These are phyloP conservation scores for Idris sp. DNA, from an alignment of 1,140 invertebrate genomes.

Conservation along the genomic window DNA sequence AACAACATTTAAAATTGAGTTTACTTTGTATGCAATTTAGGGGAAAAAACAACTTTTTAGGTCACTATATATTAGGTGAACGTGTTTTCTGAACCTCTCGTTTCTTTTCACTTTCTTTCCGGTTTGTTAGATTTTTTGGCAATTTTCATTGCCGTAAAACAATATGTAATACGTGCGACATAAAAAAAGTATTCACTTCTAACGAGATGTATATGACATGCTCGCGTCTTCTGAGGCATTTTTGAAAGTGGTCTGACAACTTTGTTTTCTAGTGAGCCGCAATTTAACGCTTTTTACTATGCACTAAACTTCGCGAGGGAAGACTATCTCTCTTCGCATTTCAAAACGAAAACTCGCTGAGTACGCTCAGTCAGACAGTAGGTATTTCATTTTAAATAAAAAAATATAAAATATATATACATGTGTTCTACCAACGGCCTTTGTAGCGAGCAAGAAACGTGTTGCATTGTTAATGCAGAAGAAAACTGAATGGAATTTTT, in stretches of 20 bases:
- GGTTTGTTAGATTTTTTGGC: constrained; percentile 9
- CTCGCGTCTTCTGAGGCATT: constrained; percentile 47
- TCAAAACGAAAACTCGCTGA: constrained; percentile 25
- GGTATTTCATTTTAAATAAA: constrained; percentile 10
- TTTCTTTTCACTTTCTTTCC: not conserved
- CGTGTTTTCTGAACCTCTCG: constrained; percentile 2
- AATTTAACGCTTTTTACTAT: constrained; percentile 54
- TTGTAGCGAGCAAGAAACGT: no score
- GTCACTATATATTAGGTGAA: no score
- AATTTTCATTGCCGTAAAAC: constrained; percentile 16
- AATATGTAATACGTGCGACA: constrained; percentile 27
- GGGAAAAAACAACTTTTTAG: no score
- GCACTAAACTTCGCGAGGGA: constrained; percentile 42
- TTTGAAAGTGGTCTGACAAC: constrained; percentile 56
- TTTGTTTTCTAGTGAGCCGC: constrained; percentile 49
- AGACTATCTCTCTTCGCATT: constrained; percentile 24
- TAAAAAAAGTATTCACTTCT: constrained; percentile 21
- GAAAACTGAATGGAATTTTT: no score
- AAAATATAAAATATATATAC: constrained; percentile 2
- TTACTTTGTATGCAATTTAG: no score
- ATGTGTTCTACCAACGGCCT: no score
- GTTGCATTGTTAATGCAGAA: no score
- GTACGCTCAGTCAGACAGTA: constrained; percentile 20
- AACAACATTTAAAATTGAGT: no score
- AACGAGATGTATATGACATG: constrained; percentile 23